A percentile compares a stretch with the other conserved stretches of the same genome.
These are phyloP conservation scores for Pachycephala philippinensis DNA, from an alignment of 2,113 vertebrate species.

Conservation along the genomic window DNA sequence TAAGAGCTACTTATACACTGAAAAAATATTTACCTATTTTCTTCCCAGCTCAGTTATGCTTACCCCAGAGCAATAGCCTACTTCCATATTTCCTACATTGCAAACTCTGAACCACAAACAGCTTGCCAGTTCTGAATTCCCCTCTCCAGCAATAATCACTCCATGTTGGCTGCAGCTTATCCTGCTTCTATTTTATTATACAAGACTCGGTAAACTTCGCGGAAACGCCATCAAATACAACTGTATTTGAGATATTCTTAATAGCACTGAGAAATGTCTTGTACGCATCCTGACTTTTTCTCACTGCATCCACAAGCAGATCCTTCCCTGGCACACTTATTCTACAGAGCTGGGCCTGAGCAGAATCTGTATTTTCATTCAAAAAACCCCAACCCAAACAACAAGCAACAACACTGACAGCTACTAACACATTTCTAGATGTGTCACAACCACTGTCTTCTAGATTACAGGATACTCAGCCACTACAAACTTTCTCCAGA, in stretches of 20 bases:
- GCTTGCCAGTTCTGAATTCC: not conserved
- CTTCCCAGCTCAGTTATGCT: not conserved
- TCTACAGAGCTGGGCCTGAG: not conserved
- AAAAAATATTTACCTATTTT: not conserved
- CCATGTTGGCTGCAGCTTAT: not conserved
- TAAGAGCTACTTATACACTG: not conserved
- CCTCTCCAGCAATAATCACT: not conserved
- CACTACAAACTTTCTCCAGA: not conserved
- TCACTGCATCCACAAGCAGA: not conserved
- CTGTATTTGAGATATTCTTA: not conserved
- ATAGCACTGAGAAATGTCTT: not conserved
- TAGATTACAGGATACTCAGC: not conserved
- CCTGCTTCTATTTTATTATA: not conserved
- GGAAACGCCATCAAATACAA: not conserved
- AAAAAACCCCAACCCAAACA: not conserved
- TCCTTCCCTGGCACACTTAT: not conserved
- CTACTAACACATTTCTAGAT: not conserved
- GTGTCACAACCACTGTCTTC: not conserved
- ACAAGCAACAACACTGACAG: not conserved
- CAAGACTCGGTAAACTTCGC: not conserved
- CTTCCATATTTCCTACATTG: not conserved
- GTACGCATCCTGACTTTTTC: not conserved
- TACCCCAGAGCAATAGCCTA: constrained; percentile 9
- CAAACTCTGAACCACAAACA: not conserved
- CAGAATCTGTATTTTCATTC: not conserved